phyloP scores from a whole-genome alignment of 2,113 vertebrate species.

The Lates calcarifer region DNA sequence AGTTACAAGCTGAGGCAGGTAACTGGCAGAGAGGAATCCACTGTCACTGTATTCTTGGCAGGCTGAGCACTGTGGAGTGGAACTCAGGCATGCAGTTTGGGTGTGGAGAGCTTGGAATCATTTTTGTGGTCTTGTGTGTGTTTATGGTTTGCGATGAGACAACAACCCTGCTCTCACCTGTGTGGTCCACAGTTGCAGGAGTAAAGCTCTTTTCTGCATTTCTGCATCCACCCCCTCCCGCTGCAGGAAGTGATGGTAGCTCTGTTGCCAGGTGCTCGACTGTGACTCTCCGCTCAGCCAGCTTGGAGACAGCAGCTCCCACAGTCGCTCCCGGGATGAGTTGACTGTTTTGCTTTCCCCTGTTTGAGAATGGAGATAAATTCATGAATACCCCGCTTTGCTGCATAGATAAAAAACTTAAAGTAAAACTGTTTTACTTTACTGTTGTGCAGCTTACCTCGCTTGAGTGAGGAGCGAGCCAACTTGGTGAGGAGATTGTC shows the following conservation, averaged over 20 bases:
- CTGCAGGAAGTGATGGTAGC: constrained; percentile 81
- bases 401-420: not conserved
- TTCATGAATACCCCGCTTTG: not conserved
- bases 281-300: constrained; percentile 50
- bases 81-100: constrained; percentile 33
- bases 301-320: constrained; percentile 77
- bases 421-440: not conserved
- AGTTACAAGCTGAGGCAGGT: constrained; percentile 61
- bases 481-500: constrained; percentile 86
- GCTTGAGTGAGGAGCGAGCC: constrained; percentile 78
- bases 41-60: not conserved
- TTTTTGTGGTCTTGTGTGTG: not conserved
- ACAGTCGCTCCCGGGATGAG: constrained; percentile 76
- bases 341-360: constrained; percentile 74
- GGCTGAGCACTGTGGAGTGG: not conserved
- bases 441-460: constrained; percentile 65
- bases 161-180: constrained; percentile 76
- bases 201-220: constrained; percentile 83
- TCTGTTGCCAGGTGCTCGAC: constrained; percentile 83
- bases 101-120: constrained; percentile 32
- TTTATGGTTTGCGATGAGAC: constrained; percentile 19
- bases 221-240: constrained; percentile 78
- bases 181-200: constrained; percentile 90
- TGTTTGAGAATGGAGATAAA: constrained; percentile 20
- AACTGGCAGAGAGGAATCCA: constrained; percentile 33